These are phyloP conservation scores for Drosophila kuntzei DNA, from an alignment of 2,888 invertebrate genomes.

Conservation along the genomic window DNA sequence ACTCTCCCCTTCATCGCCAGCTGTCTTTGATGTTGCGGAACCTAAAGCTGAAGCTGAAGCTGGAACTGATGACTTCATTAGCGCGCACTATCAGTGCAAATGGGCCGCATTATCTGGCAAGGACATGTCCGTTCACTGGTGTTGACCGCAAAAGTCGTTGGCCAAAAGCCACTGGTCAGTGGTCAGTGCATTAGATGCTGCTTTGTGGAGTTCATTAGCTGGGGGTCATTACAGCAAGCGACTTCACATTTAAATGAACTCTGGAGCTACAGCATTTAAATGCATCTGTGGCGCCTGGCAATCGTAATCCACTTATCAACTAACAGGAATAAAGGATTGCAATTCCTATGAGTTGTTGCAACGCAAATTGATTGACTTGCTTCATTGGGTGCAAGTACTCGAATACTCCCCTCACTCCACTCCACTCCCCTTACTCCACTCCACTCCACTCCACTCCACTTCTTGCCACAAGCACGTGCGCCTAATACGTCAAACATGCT, in stretches of 20 bases:
- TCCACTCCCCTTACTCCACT: neutral
- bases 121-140: conserved; percentile 25
- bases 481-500: conserved; percentile 78
- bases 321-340: conserved; percentile 35
- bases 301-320: conserved; percentile 58
- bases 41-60: conserved; percentile 43
- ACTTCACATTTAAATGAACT: conserved; percentile 57
- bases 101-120: conserved; percentile 60
- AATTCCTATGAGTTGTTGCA: conserved; percentile 35
- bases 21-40: conserved; percentile 64
- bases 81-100: conserved; percentile 75
- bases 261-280: conserved; percentile 37
- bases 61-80: conserved; percentile 77
- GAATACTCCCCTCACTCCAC: neutral
- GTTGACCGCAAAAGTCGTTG: conserved; percentile 67
- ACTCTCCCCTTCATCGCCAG: neutral
- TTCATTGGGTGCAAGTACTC: conserved; percentile 60
- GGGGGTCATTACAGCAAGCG: conserved; percentile 68
- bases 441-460: neutral
- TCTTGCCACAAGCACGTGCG: conserved; percentile 49
- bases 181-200: conserved; percentile 69
- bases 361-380: conserved; percentile 74
- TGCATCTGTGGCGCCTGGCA: conserved; percentile 30
- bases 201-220: conserved; percentile 75
- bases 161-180: conserved; percentile 40